phyloP scores from a whole-genome alignment of 1,140 invertebrate species.

The Ostrea denselamellosa region DNA sequence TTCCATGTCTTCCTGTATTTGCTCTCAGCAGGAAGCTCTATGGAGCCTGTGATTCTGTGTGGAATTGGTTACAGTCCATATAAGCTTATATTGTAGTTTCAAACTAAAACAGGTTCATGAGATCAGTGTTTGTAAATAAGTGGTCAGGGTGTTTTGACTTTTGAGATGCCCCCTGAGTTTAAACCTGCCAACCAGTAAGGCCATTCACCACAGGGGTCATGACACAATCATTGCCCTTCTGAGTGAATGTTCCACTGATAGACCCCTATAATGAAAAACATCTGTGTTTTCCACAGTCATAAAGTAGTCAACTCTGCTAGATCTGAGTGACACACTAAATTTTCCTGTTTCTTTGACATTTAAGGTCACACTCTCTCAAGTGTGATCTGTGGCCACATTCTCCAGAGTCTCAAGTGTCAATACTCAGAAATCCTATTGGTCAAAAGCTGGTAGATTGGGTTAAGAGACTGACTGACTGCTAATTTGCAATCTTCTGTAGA shows the following conservation, averaged over 20 bases:
- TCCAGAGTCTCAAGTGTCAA: not conserved
- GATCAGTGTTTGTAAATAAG: not conserved
- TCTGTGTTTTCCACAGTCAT: not conserved
- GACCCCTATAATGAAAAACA: not conserved
- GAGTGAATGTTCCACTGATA: not conserved
- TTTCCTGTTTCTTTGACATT: not conserved
- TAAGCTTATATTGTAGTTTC: too few species aligned
- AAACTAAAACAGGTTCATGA: too few species aligned
- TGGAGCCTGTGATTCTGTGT: not conserved
- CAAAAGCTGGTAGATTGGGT: not conserved
- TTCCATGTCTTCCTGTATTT: not conserved
- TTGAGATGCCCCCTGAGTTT: conserved; percentile 24
- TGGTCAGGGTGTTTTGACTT: conserved; percentile 18
- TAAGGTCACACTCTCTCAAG: not conserved
- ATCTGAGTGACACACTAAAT: not conserved
- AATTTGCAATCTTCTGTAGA: not conserved
- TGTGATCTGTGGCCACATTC: not conserved
- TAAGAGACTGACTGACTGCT: not conserved
- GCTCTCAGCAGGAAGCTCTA: not conserved
- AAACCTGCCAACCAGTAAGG: conserved; percentile 4
- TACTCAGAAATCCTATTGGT: not conserved
- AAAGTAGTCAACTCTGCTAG: not conserved
- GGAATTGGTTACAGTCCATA: too few species aligned
- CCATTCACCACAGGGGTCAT: conserved; percentile 3
- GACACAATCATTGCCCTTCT: conserved; percentile 17